phyloP scores from a whole-genome alignment of 2,797 vertebrate species.

The Enteromius afrohamiltoni region DNA sequence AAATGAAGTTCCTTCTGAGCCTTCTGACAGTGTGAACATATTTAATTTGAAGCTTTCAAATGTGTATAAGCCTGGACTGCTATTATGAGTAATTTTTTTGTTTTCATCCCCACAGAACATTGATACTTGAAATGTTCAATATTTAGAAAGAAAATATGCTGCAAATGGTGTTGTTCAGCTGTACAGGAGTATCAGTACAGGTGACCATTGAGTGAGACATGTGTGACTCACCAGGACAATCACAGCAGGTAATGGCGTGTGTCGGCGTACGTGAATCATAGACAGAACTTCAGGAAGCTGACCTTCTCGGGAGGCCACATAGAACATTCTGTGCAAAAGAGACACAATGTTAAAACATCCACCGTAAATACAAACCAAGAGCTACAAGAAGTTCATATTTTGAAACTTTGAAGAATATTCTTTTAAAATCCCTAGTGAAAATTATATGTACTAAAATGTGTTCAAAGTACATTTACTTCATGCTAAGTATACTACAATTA shows the following conservation, averaged over 20 bases:
- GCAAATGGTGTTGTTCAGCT: conserved; percentile 7
- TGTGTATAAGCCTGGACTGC: not conserved
- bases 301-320: conserved; percentile 94
- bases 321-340: conserved; percentile 86
- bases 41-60: conserved; percentile 1
- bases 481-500: not conserved
- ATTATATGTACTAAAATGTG: not conserved
- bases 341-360: conserved; percentile 8
- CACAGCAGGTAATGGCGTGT: conserved; percentile 94
- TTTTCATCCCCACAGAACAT: not conserved
- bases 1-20: not conserved
- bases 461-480: not conserved
- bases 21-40: not conserved
- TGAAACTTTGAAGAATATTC: not conserved
- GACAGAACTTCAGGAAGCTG: conserved; percentile 95
- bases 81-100: not conserved
- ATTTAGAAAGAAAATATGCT: not conserved
- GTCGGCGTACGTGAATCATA: conserved; percentile 94
- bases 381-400: not conserved
- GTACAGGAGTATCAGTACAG: not conserved
- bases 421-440: not conserved
- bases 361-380: not conserved
- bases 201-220: conserved; percentile 21
- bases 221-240: conserved; percentile 87
- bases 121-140: not conserved